Conservation (phyloP, 1,140 invertebrate genomes). For the Tyrophagus putrescentiae region DNA sequence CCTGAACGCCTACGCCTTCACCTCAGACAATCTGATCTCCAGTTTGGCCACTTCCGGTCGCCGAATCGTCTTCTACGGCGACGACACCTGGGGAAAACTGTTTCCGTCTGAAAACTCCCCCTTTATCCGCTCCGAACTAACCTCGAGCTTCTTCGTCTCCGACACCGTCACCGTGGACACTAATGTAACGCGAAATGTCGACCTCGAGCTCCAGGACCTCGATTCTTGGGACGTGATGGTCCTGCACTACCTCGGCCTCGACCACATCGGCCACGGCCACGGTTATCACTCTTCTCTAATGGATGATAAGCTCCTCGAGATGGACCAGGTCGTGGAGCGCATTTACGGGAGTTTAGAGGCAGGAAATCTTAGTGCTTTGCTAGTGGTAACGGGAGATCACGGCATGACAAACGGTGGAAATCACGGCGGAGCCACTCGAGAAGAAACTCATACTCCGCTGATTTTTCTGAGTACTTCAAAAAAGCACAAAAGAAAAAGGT, state of each 20-base stretch:
- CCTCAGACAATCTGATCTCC: conserved; percentile 61
- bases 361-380: conserved; percentile 32
- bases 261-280: conserved; percentile 84
- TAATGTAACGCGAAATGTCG: conserved; percentile 74
- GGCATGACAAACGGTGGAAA: conserved; percentile 87
- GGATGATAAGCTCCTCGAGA: conserved; percentile 67
- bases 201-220: conserved; percentile 44
- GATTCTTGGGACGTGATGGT: conserved; percentile 76
- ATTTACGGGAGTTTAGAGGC: conserved; percentile 41
- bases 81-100: conserved; percentile 84
- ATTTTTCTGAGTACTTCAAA: conserved; percentile 40
- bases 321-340: conserved; percentile 67
- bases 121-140: conserved; percentile 64
- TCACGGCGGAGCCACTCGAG: conserved; percentile 70
- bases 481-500: no score
- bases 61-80: conserved; percentile 72
- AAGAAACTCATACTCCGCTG: conserved; percentile 66
- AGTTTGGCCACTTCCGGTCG: conserved; percentile 45
- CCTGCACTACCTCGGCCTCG: conserved; percentile 89
- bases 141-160: conserved; percentile 80
- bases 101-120: conserved; percentile 48
- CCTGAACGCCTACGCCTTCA: conserved; percentile 49
- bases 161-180: conserved; percentile 89
- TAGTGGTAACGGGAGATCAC: conserved; percentile 81
- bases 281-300: conserved; percentile 64